Evolutionary conservation across 2,113 vertebrate genomes (phyloP).

Genomic region (Tyrannus savana): DNA sequence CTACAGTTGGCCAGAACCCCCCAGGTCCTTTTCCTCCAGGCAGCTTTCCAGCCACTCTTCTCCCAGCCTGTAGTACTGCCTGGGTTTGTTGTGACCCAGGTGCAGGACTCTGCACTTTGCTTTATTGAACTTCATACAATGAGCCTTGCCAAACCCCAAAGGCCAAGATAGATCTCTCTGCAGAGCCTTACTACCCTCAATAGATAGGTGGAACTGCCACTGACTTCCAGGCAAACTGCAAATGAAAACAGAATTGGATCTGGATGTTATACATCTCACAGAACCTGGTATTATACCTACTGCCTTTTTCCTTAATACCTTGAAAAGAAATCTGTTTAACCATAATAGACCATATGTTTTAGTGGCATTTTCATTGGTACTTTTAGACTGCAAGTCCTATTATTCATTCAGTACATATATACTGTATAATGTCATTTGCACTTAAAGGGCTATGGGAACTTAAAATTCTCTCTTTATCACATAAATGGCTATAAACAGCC

Average conservation of each 20-base stretch:
- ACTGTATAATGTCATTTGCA: not conserved
- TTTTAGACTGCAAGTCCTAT: not conserved
- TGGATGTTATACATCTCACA: not conserved
- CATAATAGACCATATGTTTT: not conserved
- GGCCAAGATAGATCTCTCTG: no score
- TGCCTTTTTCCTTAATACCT: not conserved
- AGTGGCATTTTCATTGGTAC: conserved; percentile 20
- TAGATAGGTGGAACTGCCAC: not conserved
- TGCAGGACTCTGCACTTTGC: no score
- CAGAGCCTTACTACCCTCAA: not conserved
- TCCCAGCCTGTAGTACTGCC: not conserved
- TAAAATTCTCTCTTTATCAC: conserved; percentile 1
- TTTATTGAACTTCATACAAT: not conserved
- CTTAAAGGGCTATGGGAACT: not conserved
- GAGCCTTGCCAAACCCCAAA: no score
- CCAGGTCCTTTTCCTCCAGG: not conserved
- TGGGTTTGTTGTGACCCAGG: not conserved
- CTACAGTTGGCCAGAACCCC: accelerated
- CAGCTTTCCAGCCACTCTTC: not conserved
- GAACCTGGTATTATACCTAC: not conserved
- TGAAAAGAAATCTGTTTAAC: not conserved
- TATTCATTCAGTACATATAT: not conserved
- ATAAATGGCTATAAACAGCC: not conserved
- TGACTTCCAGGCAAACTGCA: not conserved
- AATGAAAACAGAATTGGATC: not conserved